Base-by-base conservation (phyloP, 2,797 vertebrate species). In the Thripadectes ignobilis region DNA sequence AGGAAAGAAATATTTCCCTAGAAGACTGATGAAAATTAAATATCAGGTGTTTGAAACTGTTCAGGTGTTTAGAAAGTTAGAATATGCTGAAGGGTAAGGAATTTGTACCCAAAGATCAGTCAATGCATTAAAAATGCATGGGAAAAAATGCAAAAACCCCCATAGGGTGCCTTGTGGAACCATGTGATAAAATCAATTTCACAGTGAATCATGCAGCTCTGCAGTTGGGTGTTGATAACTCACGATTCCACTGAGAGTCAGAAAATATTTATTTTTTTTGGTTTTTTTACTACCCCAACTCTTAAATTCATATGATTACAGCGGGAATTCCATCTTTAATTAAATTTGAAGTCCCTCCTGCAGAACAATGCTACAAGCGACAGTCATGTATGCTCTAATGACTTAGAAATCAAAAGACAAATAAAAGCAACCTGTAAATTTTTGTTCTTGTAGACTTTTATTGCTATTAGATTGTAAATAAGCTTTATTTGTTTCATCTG, bases 231-330 rank as follows among this genome's bases (percentile, higher is more conserved):
- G 81, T 78, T 92, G 79, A 84, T 92, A 94, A 85, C 85, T 85
- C 85, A 76, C 16, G 29, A 95, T 90, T 92, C 93, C 86, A 41
- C 74, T 67, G 69, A 90, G 87, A 93, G 69, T 67, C 66, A 92
- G 83, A 78, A 91, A 89, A 95, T 92, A 91, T 84, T 92, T 83
- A 80, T 48, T 23, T 22, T 43, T 22, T 51, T 74, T 45, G 15
- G 17, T 77, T 85, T 75, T 80, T 90, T 90, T 45, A 52, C 86
- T 89, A 52, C 17, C 14, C 20, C n/a, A 57, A 14, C 76, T 95
- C 89, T 89, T 93, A 92, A 89, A 94, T 96, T 96, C 89, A 73
- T 81, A 85, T 57, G 73, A 92, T 91, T 95, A 85, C 45, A 93
- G 72, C 1, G 2, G 85, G 89, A 96, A 89, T 95, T 93, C 79